Conservation (phyloP, 2,888 invertebrate species). For the Brachyptera putata region DNA sequence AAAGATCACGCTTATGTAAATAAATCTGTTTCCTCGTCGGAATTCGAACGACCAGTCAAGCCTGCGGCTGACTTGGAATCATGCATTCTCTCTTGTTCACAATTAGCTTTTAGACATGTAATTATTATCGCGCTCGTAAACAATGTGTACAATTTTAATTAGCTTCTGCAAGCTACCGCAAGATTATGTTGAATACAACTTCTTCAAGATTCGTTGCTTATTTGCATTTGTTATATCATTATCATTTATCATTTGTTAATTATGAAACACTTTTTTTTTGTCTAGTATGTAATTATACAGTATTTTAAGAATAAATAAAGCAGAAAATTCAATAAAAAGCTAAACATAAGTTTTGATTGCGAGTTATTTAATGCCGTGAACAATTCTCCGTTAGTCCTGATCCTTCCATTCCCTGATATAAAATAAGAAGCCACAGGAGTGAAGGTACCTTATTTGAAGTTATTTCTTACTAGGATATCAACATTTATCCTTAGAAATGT, state of each 20-base stretch:
- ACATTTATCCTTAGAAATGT: no score
- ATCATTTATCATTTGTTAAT: constrained; percentile 23
- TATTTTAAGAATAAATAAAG: constrained; percentile 25
- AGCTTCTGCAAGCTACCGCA: background rate
- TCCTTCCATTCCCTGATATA: no score
- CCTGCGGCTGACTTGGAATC: constrained; percentile 14
- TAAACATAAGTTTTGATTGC: no score
- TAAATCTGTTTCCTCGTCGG: no score
- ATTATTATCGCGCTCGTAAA: background rate
- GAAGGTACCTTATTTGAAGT: no score
- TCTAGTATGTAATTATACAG: constrained; percentile 31
- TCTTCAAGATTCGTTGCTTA: constrained; percentile 27
- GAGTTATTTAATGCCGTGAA: no score
- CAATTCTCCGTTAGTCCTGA: no score
- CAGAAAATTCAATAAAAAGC: constrained; percentile 26
- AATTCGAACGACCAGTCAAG: constrained; percentile 19
- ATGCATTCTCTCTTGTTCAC: constrained; percentile 14
- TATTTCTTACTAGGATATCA: no score
- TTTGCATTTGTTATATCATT: constrained; percentile 34
- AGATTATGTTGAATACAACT: background rate
- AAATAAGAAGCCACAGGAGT: no score
- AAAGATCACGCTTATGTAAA: no score
- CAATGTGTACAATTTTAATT: background rate
- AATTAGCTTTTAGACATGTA: background rate
- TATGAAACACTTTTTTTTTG: constrained; percentile 23